Percentiles rank a stretch among this genome's conserved stretches.
Evolutionary conservation across 92 coral and sea anemone species (phyloP).

Genomic region (Paramuricea clavata): DNA sequence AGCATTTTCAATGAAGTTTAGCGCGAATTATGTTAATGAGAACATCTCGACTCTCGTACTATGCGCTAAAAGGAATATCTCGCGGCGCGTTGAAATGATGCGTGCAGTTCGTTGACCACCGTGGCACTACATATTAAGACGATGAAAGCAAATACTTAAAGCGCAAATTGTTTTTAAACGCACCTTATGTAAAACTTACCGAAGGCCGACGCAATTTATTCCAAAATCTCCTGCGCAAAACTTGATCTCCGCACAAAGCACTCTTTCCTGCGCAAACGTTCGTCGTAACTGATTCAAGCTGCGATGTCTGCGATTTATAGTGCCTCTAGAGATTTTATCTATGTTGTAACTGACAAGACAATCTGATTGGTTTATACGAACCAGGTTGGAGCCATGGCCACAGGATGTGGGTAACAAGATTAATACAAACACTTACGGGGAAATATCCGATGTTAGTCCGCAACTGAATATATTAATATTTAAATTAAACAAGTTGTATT

Average conservation of each 20-base stretch:
- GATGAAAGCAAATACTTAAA: constrained; percentile 37
- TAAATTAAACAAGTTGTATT: too few relatives aligned
- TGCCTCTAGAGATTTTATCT: constrained; percentile 24
- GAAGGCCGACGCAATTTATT: background rate
- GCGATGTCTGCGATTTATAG: constrained; percentile 6
- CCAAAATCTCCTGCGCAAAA: background rate
- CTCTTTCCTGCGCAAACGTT: background rate
- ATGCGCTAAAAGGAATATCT: background rate
- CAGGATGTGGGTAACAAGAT: constrained; percentile 7
- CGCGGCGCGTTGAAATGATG: background rate
- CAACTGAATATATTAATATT: too few relatives aligned
- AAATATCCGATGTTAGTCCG: background rate
- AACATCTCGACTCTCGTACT: too few relatives aligned
- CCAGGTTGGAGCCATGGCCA: background rate
- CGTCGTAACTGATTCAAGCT: constrained; percentile 32
- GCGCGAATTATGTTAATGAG: background rate
- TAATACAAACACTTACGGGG: background rate
- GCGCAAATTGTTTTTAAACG: constrained; percentile 9
- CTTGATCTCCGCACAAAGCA: background rate
- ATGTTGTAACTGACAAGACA: constrained; percentile 15
- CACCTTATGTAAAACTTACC: constrained; percentile 17
- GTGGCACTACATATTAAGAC: constrained; percentile 17
- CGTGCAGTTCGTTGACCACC: background rate
- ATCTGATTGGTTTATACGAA: constrained; percentile 37
- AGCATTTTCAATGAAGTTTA: background rate